Base-by-base conservation (phyloP, 2,888 invertebrate genomes). In the Bibio marci region DNA sequence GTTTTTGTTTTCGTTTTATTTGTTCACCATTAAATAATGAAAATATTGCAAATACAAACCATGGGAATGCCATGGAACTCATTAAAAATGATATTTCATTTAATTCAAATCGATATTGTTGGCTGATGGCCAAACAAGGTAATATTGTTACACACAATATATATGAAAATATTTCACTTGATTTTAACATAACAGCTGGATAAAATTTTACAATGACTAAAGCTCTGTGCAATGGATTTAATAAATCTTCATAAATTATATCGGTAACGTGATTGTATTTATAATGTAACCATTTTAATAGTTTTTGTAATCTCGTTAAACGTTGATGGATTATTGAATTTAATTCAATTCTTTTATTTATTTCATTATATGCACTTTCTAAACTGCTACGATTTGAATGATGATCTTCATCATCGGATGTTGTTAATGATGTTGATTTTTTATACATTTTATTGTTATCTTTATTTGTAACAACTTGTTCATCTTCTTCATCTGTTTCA, bases 161-260 rank as follows among this genome's bases (percentile, higher is more conserved):
- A 30, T 41, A 41, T 4, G 41, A 37, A 22, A 41, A 41, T n/a
- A 37, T 38, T 19, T 41, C 41, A 19, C 37, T 28, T 12, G 41
- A 41, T 27, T 41, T 41, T n/a, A 41, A 28, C 13, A 41, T 25
- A 2, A 37, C 34, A 7, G 41, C 30, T n/a, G 41, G 41, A 35
- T 41, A 41, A 26, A 41, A 41, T 10, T 38, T 37, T 22, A 41
- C 28, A 14, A 41, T 33, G 14, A 34, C 34, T 7, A 41, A 19
- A 10, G 41, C 37, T 13, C 41, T 18, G 2, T 15, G 18, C 19
- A 41, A n/a, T 13, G 41, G 41, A 25, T 41, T 41, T 11, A 37
- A 12, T 7, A 41, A 13, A 30, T 41, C 33, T 15, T 36, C 13
- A 6, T 38, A 26, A 11, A 33, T 10, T 12, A 30, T 11, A 11